Conservation (phyloP, 1,140 invertebrate genomes). For the Elymnias hypermnestra region DNA sequence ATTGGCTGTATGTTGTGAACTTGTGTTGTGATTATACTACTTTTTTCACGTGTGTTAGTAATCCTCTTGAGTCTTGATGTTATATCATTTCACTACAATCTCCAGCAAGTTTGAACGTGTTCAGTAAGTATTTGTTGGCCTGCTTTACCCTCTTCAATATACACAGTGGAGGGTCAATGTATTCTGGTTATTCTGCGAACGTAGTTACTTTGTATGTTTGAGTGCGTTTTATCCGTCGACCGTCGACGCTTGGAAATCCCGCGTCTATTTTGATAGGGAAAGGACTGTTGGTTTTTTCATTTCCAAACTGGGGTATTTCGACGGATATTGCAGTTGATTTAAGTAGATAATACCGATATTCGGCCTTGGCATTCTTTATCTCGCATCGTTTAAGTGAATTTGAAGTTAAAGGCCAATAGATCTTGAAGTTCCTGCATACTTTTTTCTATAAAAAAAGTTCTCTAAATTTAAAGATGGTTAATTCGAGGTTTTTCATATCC, state of each 20-base stretch:
- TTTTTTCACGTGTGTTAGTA: no score
- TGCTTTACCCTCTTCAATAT: no score
- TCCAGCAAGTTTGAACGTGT: slow-evolving; percentile 18
- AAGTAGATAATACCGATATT: no score
- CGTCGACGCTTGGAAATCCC: slow-evolving; percentile 39
- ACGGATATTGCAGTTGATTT: slow-evolving; percentile 17
- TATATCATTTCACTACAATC: not conserved
- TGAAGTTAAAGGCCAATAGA: no score
- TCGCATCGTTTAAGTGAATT: no score
- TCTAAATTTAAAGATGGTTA: no score
- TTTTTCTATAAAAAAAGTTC: no score
- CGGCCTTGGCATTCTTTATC: no score
- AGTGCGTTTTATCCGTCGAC: slow-evolving; percentile 34
- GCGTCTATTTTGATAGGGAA: slow-evolving; percentile 39
- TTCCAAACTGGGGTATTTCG: slow-evolving; percentile 26
- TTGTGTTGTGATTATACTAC: not conserved
- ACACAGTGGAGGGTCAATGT: no score
- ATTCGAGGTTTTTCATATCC: no score
- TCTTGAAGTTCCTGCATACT: no score
- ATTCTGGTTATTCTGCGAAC: slow-evolving; percentile 5
- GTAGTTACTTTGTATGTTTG: slow-evolving; percentile 24
- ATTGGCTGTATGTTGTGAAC: slow-evolving; percentile 15
- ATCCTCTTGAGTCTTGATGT: no score
- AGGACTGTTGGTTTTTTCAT: slow-evolving; percentile 21
- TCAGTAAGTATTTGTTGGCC: slow-evolving; percentile 17